Evolutionary conservation across 1,140 invertebrate genomes (phyloP), one percentile per base, ranked within the genome.

Genomic region (Uloborus diversus): DNA sequence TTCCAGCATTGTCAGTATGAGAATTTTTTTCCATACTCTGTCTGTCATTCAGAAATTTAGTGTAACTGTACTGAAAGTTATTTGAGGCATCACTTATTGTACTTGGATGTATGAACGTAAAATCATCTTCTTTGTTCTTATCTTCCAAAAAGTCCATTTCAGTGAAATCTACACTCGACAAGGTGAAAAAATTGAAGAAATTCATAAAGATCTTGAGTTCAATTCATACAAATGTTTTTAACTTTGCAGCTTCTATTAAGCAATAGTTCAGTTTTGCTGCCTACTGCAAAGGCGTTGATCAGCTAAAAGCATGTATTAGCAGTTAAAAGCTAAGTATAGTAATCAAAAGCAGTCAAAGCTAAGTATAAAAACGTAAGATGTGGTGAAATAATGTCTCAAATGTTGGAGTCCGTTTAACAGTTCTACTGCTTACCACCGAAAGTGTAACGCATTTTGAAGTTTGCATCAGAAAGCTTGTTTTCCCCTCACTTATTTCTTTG

Each of bases 21-120:
- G 13, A n/a, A 53, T 53, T 20, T n/a, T 20, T 20, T 20, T 9
- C n/a, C 32, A 14, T n/a, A 53, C 47, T 75, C 17, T 64, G 71
- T 9, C 71, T 64, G 17, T 75, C 71, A 33, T 30, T 75, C 7
- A 75, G 28, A 28, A 64, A 75, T 35, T 75, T 75, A 14, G 71
- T 75, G 14, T 75, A 75, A 35, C 71, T 75, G 27, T 75, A 75
- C 14, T 75, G 73, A 57, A 65, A 75, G n/a, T 75, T 75, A 23
- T 75, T 53, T 14, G 71, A 35, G 25, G 66, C 4, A 9, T 9
- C 57, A 20, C 56, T n/a, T 28, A 59, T 20, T 56, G 61, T 61
- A 0, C 53, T 28, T 17, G 69, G 37, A 1, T 42, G 59, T n/a
- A 75, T 17, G 51, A 33, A n/a, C 17, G 23, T 4, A 9, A 23